Evolutionary conservation across 1,140 invertebrate species (phyloP).

Genomic region (Belonocnema kinseyi): DNA sequence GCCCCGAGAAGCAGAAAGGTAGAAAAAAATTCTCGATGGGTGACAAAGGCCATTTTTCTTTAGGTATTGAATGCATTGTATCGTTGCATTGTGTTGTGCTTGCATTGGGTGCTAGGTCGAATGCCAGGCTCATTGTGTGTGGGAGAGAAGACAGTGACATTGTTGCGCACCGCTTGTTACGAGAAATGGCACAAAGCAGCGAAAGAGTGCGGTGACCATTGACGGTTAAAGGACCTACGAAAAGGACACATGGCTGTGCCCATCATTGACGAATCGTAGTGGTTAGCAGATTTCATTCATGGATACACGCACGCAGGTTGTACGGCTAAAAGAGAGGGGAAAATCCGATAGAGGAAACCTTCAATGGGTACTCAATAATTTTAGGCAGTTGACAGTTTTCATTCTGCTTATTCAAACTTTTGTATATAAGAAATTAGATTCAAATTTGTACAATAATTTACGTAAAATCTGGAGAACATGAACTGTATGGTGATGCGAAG

Average conservation of each 20-base stretch:
- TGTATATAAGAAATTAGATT: no score
- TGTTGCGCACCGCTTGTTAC: constrained; percentile 61
- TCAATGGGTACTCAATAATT: constrained; percentile 55
- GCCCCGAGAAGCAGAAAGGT: constrained; percentile 32
- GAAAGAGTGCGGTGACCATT: constrained; percentile 60
- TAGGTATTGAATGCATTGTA: constrained; percentile 59
- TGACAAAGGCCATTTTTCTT: constrained; percentile 63
- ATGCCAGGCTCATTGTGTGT: constrained; percentile 59
- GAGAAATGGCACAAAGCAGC: constrained; percentile 57
- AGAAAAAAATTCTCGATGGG: constrained; percentile 57
- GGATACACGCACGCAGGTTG: constrained; percentile 55
- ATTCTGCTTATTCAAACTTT: constrained; percentile 36
- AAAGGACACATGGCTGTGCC: constrained; percentile 56
- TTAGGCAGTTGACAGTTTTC: constrained; percentile 52
- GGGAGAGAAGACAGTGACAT: constrained; percentile 62
- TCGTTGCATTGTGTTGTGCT: constrained; percentile 47
- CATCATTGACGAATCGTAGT: constrained; percentile 56
- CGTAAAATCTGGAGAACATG: no score
- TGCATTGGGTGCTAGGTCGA: constrained; percentile 57
- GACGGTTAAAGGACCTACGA: constrained; percentile 55
- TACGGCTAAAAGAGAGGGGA: constrained; percentile 42
- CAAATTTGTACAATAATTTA: no score
- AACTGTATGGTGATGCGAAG: no score
- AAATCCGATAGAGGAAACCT: constrained; percentile 40
- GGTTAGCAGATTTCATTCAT: constrained; percentile 59